phyloP scores from a whole-genome alignment of 1,140 invertebrate genomes.

The Zaprionus taronus region DNA sequence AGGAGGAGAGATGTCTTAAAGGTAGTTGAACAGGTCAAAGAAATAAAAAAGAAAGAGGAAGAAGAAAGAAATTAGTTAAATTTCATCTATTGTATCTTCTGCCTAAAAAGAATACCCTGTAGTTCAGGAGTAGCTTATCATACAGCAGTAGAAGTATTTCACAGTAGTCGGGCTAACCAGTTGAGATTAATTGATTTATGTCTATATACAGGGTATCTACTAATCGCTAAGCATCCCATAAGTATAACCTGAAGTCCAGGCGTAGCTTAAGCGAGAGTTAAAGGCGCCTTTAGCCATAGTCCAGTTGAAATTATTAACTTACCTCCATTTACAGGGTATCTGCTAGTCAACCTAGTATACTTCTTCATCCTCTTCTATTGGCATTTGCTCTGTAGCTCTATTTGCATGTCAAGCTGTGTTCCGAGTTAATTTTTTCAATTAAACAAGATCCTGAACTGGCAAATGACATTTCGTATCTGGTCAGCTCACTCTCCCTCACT shows the following conservation, averaged over 20 bases:
- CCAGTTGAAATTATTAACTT: neutral
- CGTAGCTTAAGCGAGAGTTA: too few relatives aligned
- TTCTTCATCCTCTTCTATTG: neutral
- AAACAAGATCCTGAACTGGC: constrained; percentile 43
- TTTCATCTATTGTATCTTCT: too few relatives aligned
- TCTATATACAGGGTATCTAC: neutral
- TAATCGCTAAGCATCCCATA: neutral
- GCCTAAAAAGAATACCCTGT: too few relatives aligned
- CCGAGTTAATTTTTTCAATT: constrained; percentile 77
- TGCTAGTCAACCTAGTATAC: neutral
- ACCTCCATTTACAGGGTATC: neutral
- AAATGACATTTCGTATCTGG: constrained; percentile 46
- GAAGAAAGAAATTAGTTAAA: too few relatives aligned
- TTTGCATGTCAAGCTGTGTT: constrained; percentile 54
- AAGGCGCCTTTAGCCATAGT: too few relatives aligned
- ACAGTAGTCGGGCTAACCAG: too few relatives aligned
- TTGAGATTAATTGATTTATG: too few relatives aligned
- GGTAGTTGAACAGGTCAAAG: neutral
- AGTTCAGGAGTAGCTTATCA: too few relatives aligned
- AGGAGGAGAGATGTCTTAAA: neutral
- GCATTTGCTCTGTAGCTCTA: constrained; percentile 23
- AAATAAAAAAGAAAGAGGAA: too few relatives aligned
- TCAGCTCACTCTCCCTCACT: neutral
- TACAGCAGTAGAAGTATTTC: too few relatives aligned
- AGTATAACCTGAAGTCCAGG: too few relatives aligned